phyloP scores from a whole-genome alignment of 2,797 vertebrate genomes.

The Delichon dasypus region DNA sequence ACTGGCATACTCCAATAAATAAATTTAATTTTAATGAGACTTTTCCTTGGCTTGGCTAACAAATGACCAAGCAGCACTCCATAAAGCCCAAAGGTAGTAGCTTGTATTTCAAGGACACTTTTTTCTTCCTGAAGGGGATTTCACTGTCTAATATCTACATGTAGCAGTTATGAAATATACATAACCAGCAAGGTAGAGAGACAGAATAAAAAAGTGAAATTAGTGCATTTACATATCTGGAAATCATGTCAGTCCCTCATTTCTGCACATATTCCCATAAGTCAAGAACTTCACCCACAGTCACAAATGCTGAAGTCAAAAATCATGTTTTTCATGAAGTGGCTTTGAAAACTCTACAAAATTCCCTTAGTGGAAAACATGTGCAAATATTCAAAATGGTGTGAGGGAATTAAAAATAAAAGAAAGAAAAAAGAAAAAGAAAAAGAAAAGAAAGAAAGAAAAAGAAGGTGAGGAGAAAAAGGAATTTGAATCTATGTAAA shows the following conservation, averaged over 20 bases:
- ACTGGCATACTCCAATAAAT: not conserved
- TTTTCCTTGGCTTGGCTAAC: not conserved
- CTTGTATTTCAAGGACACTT: constrained; percentile 39
- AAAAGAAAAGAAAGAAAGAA: too few relatives aligned
- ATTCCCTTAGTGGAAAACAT: not conserved
- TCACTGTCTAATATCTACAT: constrained; percentile 18
- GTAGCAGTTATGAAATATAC: constrained; percentile 43
- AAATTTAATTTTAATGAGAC: constrained; percentile 29
- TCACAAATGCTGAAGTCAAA: not conserved
- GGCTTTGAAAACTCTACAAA: not conserved
- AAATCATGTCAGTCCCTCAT: not conserved
- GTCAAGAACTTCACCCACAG: not conserved
- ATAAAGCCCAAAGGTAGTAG: constrained; percentile 9
- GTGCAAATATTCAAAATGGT: not conserved
- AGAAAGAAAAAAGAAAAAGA: too few relatives aligned
- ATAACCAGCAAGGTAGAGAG: not conserved
- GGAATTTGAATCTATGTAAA: not conserved
- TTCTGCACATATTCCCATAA: not conserved
- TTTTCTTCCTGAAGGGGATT: constrained; percentile 16
- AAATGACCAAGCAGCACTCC: constrained; percentile 1
- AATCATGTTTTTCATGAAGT: not conserved
- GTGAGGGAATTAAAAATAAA: not conserved
- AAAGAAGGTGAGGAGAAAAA: not conserved
- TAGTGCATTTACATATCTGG: not conserved
- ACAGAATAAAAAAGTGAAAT: constrained; percentile 20